Evolutionary conservation across 2,113 vertebrate genomes (phyloP).

Genomic region (Kobus ellipsiprymnus): DNA sequence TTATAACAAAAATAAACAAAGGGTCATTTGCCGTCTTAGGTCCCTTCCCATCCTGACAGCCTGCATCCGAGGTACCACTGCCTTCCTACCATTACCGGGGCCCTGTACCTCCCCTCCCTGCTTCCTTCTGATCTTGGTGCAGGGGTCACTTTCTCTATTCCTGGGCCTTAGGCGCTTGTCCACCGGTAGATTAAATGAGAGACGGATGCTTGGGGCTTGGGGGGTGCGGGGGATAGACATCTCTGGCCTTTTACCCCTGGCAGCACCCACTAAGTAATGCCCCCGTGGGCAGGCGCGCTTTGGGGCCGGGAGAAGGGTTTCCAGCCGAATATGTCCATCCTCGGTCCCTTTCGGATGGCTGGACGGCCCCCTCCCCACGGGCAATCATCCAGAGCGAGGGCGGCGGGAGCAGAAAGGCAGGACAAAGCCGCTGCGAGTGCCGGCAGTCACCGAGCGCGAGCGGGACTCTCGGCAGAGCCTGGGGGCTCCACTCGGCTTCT

Average conservation of each 20-base stretch:
- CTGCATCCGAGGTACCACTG: background rate
- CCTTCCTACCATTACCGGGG: background rate
- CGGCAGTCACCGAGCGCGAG: accelerated
- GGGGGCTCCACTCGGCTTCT: background rate
- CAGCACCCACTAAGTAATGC: background rate
- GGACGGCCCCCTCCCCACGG: background rate
- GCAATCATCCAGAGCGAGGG: background rate
- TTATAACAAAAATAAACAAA: background rate
- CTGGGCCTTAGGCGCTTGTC: background rate
- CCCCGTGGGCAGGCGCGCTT: background rate
- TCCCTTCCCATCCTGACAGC: background rate
- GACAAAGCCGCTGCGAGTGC: background rate
- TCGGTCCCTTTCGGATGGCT: accelerated
- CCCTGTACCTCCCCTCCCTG: background rate
- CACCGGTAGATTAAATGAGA: background rate
- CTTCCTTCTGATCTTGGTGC: background rate
- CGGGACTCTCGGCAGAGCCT: background rate
- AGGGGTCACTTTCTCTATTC: background rate
- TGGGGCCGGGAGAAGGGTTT: background rate
- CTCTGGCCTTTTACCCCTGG: background rate
- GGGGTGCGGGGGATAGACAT: background rate
- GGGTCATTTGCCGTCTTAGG: background rate
- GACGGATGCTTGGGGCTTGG: background rate
- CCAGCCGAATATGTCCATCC: background rate
- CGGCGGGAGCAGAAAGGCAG: background rate